Base-by-base conservation (phyloP, 2,888 invertebrate genomes). In the Alcis repandata region DNA sequence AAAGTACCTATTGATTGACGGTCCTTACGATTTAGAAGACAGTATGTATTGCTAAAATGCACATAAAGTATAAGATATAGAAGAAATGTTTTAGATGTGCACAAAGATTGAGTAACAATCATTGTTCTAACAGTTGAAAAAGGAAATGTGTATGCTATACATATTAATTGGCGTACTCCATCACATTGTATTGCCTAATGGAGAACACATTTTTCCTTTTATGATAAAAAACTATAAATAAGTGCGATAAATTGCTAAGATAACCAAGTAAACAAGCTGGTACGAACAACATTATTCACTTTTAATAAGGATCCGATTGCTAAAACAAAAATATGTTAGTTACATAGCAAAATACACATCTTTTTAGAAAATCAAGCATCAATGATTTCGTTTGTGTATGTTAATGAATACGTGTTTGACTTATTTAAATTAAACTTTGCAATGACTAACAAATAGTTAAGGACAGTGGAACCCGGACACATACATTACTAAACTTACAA, bases 401-500 rank as follows among this genome's bases (percentile, higher is more conserved):
- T 62, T 56, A 63, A 65, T 52, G 54, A 36, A 49, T 63, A 70
- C 59, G 65, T 64, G 59, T 60, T 46, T 19, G 61, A 68, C 58
- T 65, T 77, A 77, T 79, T 78, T 59, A 73, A 81, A 78, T 76
- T 36, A 63, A 68, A 59, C 59, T 75, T 71, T 72, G 68, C 76
- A 81, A 80, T 86, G 81, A 84, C 83, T 82, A 84, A 84, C 78
- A 79, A 78, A 78, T 78, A 78, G 68, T 74, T 79, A 80, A 82
- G 78, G 79, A 76, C 79, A 82, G 73, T 79, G 73, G 71, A 81
- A 86, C 83, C 83, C 83, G 86, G 84, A 86, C 83, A 82, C 83
- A 83, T 81, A 77, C 65, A 74, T 77, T 73, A 74, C 63, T 68
- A 68, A 67, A 61, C 70, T 8, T 69, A 74, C 77, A 80, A 82